Percentiles rank a stretch among this genome's conserved stretches.
These are phyloP conservation scores for Calliphora vomitoria DNA, from an alignment of 2,888 invertebrate species.

Conservation along the genomic window DNA sequence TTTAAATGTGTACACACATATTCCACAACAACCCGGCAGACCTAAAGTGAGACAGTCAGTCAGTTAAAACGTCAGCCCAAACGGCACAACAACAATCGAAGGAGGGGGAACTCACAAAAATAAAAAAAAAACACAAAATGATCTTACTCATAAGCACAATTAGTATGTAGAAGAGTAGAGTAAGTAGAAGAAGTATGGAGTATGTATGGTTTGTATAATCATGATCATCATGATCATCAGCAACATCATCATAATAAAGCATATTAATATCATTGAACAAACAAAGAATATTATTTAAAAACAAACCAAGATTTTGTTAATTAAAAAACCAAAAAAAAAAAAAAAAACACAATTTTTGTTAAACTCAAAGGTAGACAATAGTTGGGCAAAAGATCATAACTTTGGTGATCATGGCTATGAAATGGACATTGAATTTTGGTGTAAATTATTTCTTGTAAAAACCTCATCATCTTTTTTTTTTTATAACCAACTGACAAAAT, in stretches of 20 bases:
- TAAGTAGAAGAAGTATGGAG: conserved; percentile 30
- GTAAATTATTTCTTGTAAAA: conserved; percentile 59
- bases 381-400: conserved; percentile 50
- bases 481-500: conserved; percentile 35
- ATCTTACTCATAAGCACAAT: conserved; percentile 60
- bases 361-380: conserved; percentile 58
- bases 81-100: conserved; percentile 30
- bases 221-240: too few species aligned
- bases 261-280: conserved; percentile 70
- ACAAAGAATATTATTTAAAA: conserved; percentile 56
- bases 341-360: conserved; percentile 1
- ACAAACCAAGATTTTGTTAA: conserved; percentile 53
- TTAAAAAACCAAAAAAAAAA: conserved; percentile 16
- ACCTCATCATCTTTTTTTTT: conserved; percentile 33
- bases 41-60: neutral
- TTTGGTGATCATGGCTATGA: conserved; percentile 23
- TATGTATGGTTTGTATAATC: conserved; percentile 54
- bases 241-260: conserved; percentile 62
- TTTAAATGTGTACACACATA: conserved; percentile 70
- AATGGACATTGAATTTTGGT: conserved; percentile 29
- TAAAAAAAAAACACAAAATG: conserved; percentile 41
- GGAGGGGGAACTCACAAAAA: conserved; percentile 57
- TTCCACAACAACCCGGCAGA: neutral
- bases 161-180: conserved; percentile 57
- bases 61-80: neutral